A percentile compares a stretch with the other conserved stretches of the same genome.
Conservation (phyloP, 2,113 vertebrate genomes). For the Elgaria multicarinata region DNA sequence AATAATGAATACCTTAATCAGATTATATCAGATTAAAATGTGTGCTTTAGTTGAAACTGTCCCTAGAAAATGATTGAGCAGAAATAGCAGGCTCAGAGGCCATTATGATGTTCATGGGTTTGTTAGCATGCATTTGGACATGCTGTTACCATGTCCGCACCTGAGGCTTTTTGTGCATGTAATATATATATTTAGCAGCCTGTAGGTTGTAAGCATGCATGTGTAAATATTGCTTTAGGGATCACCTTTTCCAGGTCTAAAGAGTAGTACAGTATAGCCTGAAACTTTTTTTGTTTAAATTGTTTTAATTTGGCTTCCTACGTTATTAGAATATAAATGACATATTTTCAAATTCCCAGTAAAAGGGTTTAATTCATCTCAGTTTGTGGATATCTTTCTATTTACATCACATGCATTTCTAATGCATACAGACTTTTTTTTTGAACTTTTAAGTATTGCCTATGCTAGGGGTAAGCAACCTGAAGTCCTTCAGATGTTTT, state of each 20-base stretch:
- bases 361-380: background rate
- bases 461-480: background rate
- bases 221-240: background rate
- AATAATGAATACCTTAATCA: background rate
- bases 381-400: accelerated
- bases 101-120: background rate
- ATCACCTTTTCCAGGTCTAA: background rate
- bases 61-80: background rate
- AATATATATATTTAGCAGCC: background rate
- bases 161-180: background rate
- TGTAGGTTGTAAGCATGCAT: background rate
- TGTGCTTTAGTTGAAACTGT: background rate
- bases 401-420: accelerated
- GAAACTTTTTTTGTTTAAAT: background rate
- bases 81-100: background rate
- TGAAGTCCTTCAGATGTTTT: too few relatives aligned
- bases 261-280: background rate
- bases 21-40: slow-evolving; percentile 6
- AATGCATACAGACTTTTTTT: background rate
- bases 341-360: background rate
- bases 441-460: background rate
- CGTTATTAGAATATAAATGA: background rate
- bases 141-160: background rate
- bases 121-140: background rate
- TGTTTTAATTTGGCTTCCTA: background rate